A percentile compares a stretch with the other conserved stretches of the same genome.
phyloP scores from a whole-genome alignment of 2,113 vertebrate species.

The Euleptes europaea region DNA sequence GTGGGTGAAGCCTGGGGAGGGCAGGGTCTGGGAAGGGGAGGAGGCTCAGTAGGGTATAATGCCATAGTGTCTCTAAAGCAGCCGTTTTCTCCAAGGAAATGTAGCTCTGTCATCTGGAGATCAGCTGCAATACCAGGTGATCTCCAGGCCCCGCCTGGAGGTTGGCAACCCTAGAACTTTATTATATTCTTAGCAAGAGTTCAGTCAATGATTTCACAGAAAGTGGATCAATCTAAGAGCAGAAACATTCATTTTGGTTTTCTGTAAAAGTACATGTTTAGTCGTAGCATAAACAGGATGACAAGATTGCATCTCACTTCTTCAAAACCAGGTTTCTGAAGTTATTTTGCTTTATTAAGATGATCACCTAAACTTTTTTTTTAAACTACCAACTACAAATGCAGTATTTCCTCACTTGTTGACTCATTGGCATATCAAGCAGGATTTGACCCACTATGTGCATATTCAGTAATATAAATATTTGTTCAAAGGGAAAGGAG shows the following conservation, averaged over 20 bases:
- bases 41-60: too few relatives aligned
- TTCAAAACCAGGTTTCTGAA: background rate
- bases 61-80: too few relatives aligned
- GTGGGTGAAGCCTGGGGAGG: too few relatives aligned
- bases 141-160: too few relatives aligned
- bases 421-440: conserved; percentile 1
- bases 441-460: background rate
- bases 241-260: background rate
- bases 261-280: background rate
- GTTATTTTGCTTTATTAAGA: background rate
- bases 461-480: background rate
- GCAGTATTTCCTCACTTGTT: background rate
- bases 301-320: background rate
- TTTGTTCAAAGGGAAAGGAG: conserved; percentile 43
- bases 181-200: background rate
- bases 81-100: too few relatives aligned
- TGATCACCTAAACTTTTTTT: background rate
- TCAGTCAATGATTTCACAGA: background rate
- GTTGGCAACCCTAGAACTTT: background rate
- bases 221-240: background rate
- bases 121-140: too few relatives aligned
- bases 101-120: too few relatives aligned
- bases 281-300: background rate
- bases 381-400: background rate
- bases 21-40: too few relatives aligned